Percentiles rank a stretch among this genome's conserved stretches.
These are phyloP conservation scores for Lacanobia oleracea DNA, from an alignment of 2,888 invertebrate genomes.

Conservation along the genomic window DNA sequence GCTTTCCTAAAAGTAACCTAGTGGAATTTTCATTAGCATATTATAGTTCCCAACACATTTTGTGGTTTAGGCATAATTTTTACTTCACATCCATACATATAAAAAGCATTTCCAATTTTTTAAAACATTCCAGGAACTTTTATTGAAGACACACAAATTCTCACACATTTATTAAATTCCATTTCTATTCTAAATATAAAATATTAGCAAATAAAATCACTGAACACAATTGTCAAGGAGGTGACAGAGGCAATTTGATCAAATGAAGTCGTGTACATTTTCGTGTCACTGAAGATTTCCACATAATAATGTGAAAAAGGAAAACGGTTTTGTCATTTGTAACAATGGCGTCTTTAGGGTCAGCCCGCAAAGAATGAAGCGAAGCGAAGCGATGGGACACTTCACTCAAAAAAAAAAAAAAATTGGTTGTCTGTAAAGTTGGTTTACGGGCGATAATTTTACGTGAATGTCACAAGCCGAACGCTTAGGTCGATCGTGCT, in stretches of 20 bases:
- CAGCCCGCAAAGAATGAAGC: neutral
- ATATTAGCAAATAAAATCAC: conserved; percentile 32
- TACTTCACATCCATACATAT: no score
- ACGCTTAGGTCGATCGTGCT: no score
- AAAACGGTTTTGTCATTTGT: conserved; percentile 39
- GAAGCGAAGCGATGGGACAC: neutral
- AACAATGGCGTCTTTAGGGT: conserved; percentile 30
- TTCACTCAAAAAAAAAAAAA: no score
- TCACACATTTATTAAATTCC: conserved; percentile 7
- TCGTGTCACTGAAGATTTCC: conserved; percentile 40
- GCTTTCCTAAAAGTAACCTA: no score
- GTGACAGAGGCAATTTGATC: conserved; percentile 50
- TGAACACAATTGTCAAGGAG: conserved; percentile 39
- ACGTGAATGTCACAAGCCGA: no score
- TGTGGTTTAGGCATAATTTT: no score
- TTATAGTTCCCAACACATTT: no score
- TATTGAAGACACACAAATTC: neutral
- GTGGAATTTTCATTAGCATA: no score
- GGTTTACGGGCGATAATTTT: no score
- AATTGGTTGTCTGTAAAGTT: no score
- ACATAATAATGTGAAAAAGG: conserved; percentile 44
- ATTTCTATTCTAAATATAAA: conserved; percentile 25
- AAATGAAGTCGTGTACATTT: conserved; percentile 50
- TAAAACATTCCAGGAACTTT: neutral
- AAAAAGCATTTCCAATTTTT: no score